Conservation (phyloP, 2,888 invertebrate species). For the Microctonus brassicae region DNA sequence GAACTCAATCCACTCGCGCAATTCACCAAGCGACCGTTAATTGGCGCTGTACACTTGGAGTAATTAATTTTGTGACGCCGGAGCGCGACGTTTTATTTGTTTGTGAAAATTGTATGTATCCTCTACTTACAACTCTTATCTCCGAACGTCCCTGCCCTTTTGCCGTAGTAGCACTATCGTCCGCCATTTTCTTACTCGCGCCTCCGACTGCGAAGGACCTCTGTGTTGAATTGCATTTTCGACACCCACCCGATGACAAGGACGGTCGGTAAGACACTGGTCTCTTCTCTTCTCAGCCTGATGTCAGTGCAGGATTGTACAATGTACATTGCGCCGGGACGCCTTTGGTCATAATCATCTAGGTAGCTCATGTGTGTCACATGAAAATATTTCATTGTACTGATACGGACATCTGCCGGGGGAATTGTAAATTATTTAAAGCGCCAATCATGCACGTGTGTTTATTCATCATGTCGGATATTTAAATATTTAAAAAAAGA, state of each 20-base stretch:
- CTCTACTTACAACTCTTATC: conserved; percentile 55
- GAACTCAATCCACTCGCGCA: conserved; percentile 16
- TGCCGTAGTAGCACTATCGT: conserved; percentile 62
- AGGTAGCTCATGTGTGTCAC: background rate
- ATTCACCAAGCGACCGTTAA: conserved; percentile 8
- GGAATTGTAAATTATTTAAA: background rate
- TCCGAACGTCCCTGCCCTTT: conserved; percentile 68
- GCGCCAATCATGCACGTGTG: background rate
- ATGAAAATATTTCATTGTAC: background rate
- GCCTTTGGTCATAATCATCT: background rate
- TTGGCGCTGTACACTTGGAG: background rate
- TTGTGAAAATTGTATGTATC: conserved; percentile 51
- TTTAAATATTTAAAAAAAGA: too few relatives aligned
- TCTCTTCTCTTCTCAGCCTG: background rate
- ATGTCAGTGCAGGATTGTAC: conserved; percentile 2
- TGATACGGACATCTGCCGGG: background rate
- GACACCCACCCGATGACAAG: conserved; percentile 22
- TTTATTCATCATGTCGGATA: too few relatives aligned
- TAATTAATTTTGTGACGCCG: conserved; percentile 13
- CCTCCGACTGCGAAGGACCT: conserved; percentile 46
- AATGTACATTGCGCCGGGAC: background rate
- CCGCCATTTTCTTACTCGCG: conserved; percentile 67
- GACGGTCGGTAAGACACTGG: conserved; percentile 38
- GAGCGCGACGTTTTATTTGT: conserved; percentile 35
- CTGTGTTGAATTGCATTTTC: conserved; percentile 31